These are phyloP conservation scores for Trisateles emortualis DNA, from an alignment of 2,888 invertebrate species.

Conservation along the genomic window DNA sequence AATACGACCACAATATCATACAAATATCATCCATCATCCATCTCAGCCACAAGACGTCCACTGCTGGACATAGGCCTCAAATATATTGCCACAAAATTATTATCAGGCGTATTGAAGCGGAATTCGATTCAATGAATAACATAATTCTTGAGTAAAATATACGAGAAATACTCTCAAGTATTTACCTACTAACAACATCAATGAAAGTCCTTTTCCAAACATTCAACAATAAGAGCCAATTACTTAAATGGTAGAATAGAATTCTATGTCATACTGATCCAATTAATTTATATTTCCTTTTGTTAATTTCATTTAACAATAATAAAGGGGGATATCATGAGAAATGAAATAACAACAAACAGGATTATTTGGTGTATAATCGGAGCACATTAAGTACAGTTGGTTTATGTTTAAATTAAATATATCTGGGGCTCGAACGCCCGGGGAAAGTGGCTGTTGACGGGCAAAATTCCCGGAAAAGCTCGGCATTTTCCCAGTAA, in stretches of 20 bases:
- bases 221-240: conserved; percentile 15
- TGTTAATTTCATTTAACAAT: conserved; percentile 1
- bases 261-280: conserved; percentile 7
- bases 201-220: conserved; percentile 7
- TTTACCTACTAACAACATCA: conserved; percentile 18
- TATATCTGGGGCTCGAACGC: conserved; percentile 44
- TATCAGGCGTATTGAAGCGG: conserved; percentile 19
- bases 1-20: not conserved
- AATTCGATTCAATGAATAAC: conserved; percentile 5
- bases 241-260: conserved; percentile 18
- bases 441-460: conserved; percentile 41
- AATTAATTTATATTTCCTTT: conserved; percentile 19
- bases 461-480: conserved; percentile 48
- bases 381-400: conserved; percentile 23
- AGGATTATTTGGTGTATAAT: conserved; percentile 29
- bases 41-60: no score
- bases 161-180: not conserved
- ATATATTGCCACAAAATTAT: conserved; percentile 30
- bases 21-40: no score
- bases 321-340: conserved; percentile 10
- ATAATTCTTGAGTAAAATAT: conserved; percentile 1
- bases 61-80: no score
- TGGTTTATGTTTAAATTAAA: conserved; percentile 48
- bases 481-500: conserved; percentile 44
- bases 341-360: conserved; percentile 16